These are phyloP conservation scores for Sinocyclocheilus grahami DNA, from an alignment of 2,113 vertebrate species.

Conservation along the genomic window DNA sequence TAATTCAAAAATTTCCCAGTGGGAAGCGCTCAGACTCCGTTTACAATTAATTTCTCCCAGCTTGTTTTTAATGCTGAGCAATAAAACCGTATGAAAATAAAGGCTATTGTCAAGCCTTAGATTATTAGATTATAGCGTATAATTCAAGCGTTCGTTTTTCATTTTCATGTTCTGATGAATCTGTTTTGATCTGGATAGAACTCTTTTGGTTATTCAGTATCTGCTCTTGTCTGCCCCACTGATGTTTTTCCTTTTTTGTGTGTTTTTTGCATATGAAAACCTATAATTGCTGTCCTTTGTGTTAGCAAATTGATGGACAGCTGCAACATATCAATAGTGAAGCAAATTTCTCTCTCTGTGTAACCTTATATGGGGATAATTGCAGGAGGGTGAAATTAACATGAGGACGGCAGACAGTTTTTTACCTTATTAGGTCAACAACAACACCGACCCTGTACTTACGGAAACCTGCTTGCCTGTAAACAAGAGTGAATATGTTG, in stretches of 20 bases:
- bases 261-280: slow-evolving; percentile 58
- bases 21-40: slow-evolving; percentile 37
- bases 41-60: slow-evolving; percentile 45
- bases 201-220: slow-evolving; percentile 47
- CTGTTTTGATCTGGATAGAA: slow-evolving; percentile 44
- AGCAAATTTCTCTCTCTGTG: slow-evolving; percentile 49
- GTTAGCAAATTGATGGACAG: slow-evolving; percentile 54
- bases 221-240: slow-evolving; percentile 29
- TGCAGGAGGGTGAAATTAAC: slow-evolving; percentile 47
- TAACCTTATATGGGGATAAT: slow-evolving; percentile 56
- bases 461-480: slow-evolving; percentile 16
- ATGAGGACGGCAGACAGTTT: slow-evolving; percentile 25
- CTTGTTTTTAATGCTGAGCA: slow-evolving; percentile 42
- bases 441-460: slow-evolving; percentile 3
- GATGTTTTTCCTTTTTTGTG: slow-evolving; percentile 37
- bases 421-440: slow-evolving; percentile 54
- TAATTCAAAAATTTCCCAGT: slow-evolving; percentile 45
- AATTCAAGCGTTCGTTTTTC: slow-evolving; percentile 1
- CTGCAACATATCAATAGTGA: slow-evolving; percentile 54
- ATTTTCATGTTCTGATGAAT: slow-evolving; percentile 7
- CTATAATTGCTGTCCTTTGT: slow-evolving; percentile 58
- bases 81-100: slow-evolving; percentile 33
- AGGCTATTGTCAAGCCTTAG: slow-evolving; percentile 28
- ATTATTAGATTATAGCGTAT: slow-evolving; percentile 19
- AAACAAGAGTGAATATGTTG: neutral